A percentile compares a stretch with the other conserved stretches of the same genome.
Conservation (phyloP, 2,888 invertebrate species). For the Pammene fasciana region DNA sequence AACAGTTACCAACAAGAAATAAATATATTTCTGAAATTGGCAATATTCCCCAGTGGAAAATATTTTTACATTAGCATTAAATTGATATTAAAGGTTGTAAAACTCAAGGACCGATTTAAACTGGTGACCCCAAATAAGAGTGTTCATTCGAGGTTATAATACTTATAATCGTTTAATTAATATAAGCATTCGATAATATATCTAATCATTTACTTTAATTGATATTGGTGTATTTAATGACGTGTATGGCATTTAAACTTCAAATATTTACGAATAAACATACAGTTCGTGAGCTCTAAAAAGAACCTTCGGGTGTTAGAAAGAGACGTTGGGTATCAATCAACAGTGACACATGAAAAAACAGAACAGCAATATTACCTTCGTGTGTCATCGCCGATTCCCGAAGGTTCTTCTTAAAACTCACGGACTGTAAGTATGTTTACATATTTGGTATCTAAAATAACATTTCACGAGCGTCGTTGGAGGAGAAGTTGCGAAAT, state of each 20-base stretch:
- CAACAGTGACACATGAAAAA: too few relatives aligned
- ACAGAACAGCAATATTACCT: too few relatives aligned
- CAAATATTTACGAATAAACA: neutral
- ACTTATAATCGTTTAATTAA: conserved; percentile 1
- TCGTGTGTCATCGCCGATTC: too few relatives aligned
- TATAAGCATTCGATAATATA: conserved; percentile 18
- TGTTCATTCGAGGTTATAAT: conserved; percentile 9
- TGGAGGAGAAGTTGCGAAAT: neutral
- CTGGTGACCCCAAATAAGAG: neutral
- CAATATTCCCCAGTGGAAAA: conserved; percentile 2
- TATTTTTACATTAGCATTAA: neutral
- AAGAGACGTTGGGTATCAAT: too few relatives aligned
- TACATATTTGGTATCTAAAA: conserved; percentile 7
- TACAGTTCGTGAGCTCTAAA: too few relatives aligned
- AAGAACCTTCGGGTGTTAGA: too few relatives aligned
- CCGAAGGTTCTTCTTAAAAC: too few relatives aligned
- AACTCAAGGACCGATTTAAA: neutral
- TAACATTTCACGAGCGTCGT: conserved; percentile 10
- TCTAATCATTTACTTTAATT: conserved; percentile 23
- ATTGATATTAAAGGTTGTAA: neutral
- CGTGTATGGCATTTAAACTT: conserved; percentile 13
- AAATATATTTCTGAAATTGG: neutral
- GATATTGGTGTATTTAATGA: conserved; percentile 16
- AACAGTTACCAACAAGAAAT: too few relatives aligned
- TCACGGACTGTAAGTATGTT: too few relatives aligned